Conservation (phyloP, 64 coral and sea anemone genomes). For the Stylophora pistillata region DNA sequence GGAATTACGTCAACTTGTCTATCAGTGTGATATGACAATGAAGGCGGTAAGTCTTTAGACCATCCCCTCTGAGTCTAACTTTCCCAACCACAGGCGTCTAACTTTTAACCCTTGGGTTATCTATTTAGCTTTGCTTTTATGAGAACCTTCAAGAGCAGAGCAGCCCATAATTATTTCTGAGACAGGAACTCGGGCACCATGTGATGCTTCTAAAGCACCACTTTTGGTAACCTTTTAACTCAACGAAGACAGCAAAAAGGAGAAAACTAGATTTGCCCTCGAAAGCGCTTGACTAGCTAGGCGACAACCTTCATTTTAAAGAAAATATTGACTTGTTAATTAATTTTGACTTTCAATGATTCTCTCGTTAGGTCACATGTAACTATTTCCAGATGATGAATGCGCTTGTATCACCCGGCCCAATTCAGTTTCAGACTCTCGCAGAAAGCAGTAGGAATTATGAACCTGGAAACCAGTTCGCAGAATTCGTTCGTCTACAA, state of each 20-base stretch:
- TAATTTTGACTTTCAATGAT: background rate
- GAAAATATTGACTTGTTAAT: no score
- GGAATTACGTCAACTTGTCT: slow-evolving; percentile 84
- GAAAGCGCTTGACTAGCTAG: no score
- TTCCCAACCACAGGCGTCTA: no score
- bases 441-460: slow-evolving; percentile 86
- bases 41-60: slow-evolving; percentile 85
- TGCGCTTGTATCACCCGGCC: slow-evolving; percentile 54
- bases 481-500: slow-evolving; percentile 74
- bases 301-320: no score
- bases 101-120: no score
- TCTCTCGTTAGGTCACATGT: slow-evolving; percentile 76
- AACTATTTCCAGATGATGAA: slow-evolving; percentile 98
- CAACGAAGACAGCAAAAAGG: background rate
- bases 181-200: background rate
- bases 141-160: no score
- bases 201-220: background rate
- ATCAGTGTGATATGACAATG: slow-evolving; percentile 95
- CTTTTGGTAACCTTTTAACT: background rate
- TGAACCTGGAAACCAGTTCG: slow-evolving; percentile 96
- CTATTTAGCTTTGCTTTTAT: no score
- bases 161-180: no score
- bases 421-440: slow-evolving; percentile 89
- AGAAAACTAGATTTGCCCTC: no score
- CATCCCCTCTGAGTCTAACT: background rate